Evolutionary conservation across 1,140 invertebrate species (phyloP).

Genomic region (Idris sp.): DNA sequence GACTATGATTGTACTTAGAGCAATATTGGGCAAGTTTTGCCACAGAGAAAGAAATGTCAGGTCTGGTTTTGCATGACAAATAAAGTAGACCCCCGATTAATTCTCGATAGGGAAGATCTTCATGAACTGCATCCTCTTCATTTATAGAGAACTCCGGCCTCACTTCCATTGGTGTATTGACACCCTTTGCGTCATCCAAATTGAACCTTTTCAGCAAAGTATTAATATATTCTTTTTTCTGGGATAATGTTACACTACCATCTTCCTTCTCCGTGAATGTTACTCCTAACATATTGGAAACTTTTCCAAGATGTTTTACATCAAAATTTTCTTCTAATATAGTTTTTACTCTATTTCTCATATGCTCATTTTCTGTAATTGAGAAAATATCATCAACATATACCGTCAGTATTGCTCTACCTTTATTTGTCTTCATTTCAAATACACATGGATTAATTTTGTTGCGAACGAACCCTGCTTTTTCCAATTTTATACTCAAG

Average conservation of each 20-base stretch:
- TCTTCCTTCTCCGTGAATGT: conserved; percentile 24
- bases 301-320: conserved; percentile 35
- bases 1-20: conserved; percentile 39
- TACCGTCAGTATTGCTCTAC: conserved; percentile 15
- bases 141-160: conserved; percentile 18
- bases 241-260: conserved; percentile 27
- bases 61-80: conserved; percentile 67
- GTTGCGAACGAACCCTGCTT: conserved; percentile 26
- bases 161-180: conserved; percentile 40
- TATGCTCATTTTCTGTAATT: conserved; percentile 30
- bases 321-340: conserved; percentile 21
- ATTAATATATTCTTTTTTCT: conserved; percentile 39
- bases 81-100: conserved; percentile 70
- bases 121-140: background rate
- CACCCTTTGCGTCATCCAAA: conserved; percentile 31
- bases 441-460: conserved; percentile 55
- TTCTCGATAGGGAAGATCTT: conserved; percentile 61
- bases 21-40: conserved; percentile 59
- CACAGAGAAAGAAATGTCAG: conserved; percentile 70
- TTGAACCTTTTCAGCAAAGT: conserved; percentile 22
- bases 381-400: conserved; percentile 52
- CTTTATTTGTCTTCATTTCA: conserved; percentile 25
- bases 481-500: conserved; percentile 16
- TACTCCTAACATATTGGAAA: conserved; percentile 40
- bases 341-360: conserved; percentile 8